These are phyloP conservation scores for Plectropomus leopardus DNA, from an alignment of 2,113 vertebrate species.

Conservation along the genomic window DNA sequence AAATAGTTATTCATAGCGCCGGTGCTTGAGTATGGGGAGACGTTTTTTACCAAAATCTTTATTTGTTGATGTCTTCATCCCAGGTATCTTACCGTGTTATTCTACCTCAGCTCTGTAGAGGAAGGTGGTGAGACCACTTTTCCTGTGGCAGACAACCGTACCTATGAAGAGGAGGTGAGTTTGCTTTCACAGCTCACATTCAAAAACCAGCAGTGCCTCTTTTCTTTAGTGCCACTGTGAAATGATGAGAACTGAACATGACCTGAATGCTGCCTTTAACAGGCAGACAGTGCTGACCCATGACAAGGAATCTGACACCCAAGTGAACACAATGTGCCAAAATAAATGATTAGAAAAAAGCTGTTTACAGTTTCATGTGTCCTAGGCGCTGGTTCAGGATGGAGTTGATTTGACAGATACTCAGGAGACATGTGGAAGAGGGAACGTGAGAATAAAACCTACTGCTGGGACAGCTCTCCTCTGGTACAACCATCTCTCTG, in stretches of 20 bases:
- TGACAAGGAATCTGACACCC: constrained; percentile 43
- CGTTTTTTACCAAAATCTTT: not conserved
- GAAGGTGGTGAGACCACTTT: constrained; percentile 94
- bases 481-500: constrained; percentile 99
- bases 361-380: constrained; percentile 49
- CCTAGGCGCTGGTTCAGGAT: constrained; percentile 92
- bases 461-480: constrained; percentile 92
- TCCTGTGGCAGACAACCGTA: constrained; percentile 96
- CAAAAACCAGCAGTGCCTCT: not conserved
- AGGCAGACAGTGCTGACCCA: not conserved
- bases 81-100: constrained; percentile 94
- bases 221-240: constrained; percentile 1
- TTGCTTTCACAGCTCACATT: not conserved
- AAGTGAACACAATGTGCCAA: constrained; percentile 4
- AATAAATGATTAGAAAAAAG: constrained; percentile 12
- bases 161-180: constrained; percentile 92
- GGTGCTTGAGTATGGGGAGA: not conserved
- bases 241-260: constrained; percentile 35
- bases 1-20: not conserved
- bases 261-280: constrained; percentile 26
- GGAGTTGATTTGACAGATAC: constrained; percentile 93
- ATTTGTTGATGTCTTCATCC: constrained; percentile 40
- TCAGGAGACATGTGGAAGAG: constrained; percentile 91
- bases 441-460: constrained; percentile 93
- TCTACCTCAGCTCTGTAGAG: constrained; percentile 94